A percentile compares a stretch with the other conserved stretches of the same genome.
These are phyloP conservation scores for Willowsia nigromaculata DNA, from an alignment of 2,888 invertebrate genomes.

Conservation along the genomic window DNA sequence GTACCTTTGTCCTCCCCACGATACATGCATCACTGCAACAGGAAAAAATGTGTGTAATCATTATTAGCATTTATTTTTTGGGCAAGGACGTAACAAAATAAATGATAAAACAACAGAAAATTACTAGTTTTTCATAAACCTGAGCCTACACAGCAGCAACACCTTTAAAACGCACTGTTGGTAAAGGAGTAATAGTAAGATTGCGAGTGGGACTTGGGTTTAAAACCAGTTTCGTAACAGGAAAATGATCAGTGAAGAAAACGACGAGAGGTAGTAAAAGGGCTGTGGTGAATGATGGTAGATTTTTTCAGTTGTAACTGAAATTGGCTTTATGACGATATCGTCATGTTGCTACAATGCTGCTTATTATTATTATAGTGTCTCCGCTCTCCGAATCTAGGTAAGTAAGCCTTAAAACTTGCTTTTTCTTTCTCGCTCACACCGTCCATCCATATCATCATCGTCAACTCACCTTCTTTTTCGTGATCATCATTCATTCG, in stretches of 20 bases:
- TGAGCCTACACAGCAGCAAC: neutral
- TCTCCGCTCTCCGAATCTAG: constrained; percentile 53
- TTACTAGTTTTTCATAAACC: constrained; percentile 23
- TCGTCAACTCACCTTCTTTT: constrained; percentile 65
- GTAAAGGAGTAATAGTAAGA: neutral
- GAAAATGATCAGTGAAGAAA: constrained; percentile 45
- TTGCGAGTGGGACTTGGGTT: constrained; percentile 18
- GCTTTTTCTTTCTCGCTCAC: constrained; percentile 56
- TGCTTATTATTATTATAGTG: constrained; percentile 1
- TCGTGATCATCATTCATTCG: constrained; percentile 40
- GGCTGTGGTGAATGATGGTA: constrained; percentile 3
- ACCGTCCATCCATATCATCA: constrained; percentile 35
- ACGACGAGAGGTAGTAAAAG: neutral
- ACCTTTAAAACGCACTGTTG: neutral
- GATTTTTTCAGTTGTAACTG: neutral
- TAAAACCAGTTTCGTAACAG: constrained; percentile 71
- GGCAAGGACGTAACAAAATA: constrained; percentile 68
- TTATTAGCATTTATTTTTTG: constrained; percentile 50
- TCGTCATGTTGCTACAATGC: constrained; percentile 1
- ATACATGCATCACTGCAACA: neutral
- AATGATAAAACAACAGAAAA: constrained; percentile 32
- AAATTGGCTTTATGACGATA: neutral
- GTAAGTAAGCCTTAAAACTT: constrained; percentile 72
- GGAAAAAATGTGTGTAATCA: constrained; percentile 64
- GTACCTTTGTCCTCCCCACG: neutral